Evolutionary conservation across 64 coral and sea anemone genomes (phyloP), one percentile per base, ranked within the genome.

Genomic region (Anthopleura sola): DNA sequence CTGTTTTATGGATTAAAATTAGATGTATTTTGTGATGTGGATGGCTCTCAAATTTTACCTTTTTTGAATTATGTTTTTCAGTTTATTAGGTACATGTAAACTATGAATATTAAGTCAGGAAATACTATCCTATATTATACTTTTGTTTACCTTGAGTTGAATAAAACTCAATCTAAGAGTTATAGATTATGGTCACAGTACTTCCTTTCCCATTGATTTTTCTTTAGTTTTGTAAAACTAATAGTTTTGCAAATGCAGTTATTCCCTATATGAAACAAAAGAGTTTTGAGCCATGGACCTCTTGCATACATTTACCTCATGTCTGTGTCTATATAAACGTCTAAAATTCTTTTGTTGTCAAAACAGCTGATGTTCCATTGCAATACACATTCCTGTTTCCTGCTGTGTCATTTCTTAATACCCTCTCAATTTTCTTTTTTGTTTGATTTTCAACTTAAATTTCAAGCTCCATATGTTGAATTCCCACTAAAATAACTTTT

Each of bases 281-380:
- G 31, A 33, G 66, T 71, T 71, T 71, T 71, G 29, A 14, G 10
- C 28, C 66, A 16, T 71, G 7, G 34, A 71, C 29, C 2, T 34
- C 28, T 32, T 16, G 66, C 28, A 15, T 71, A 34, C 66, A 16
- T 71, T 31, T 17, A 32, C 66, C 3, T 34, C 14, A 6, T 34
- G 76, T 79, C 76, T 38, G 76, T 79, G 76, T 79, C 44, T 79
- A 44, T 3, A 23, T 20, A 23, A 48, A 3, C 12, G 19, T 79
- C 76, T 79, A 79, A 84, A 85, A 91, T 91, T 80, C 54, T 60
- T 91, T 49, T 80, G 89, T 91, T 91, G 75, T 55, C 84, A 91
- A 37, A 91, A 91, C 83, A 91, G 78, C 37, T 88, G 56, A 87
- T 58, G 15, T 87, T 68, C 17, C 14, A 19, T n/a, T 56, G 36